Conservation (phyloP, 1,140 invertebrate genomes). For the Pseudomyrmex flavicornis region DNA sequence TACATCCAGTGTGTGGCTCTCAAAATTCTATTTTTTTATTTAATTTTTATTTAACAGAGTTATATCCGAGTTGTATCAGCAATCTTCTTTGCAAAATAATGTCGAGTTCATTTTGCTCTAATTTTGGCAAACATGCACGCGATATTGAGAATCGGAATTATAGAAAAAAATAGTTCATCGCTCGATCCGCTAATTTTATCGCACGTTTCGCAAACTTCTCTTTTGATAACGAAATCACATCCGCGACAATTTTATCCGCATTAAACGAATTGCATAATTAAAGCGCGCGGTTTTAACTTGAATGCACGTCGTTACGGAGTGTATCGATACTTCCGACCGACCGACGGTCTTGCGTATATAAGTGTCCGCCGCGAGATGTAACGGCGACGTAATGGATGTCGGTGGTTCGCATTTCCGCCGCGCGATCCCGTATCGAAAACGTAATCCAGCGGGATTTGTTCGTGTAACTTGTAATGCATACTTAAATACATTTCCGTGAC, state of each 20-base stretch:
- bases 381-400: constrained; percentile 44
- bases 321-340: constrained; percentile 31
- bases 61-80: no score
- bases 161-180: not conserved
- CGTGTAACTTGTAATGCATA: constrained; percentile 52
- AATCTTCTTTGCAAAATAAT: no score
- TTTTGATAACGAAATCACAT: not conserved
- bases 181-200: constrained; percentile 10
- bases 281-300: constrained; percentile 50
- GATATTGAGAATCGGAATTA: no score
- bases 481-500: constrained; percentile 46
- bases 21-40: no score
- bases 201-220: constrained; percentile 1
- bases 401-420: constrained; percentile 33
- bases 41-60: no score
- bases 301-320: constrained; percentile 22
- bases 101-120: no score
- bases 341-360: constrained; percentile 7
- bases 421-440: not conserved
- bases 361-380: constrained; percentile 42
- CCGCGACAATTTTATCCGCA: constrained; percentile 33
- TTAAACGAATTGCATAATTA: constrained; percentile 54
- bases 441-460: constrained; percentile 40
- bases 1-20: no score
- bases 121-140: no score